Evolutionary conservation across 2,797 vertebrate genomes (phyloP).

Genomic region (Molossus molossus): DNA sequence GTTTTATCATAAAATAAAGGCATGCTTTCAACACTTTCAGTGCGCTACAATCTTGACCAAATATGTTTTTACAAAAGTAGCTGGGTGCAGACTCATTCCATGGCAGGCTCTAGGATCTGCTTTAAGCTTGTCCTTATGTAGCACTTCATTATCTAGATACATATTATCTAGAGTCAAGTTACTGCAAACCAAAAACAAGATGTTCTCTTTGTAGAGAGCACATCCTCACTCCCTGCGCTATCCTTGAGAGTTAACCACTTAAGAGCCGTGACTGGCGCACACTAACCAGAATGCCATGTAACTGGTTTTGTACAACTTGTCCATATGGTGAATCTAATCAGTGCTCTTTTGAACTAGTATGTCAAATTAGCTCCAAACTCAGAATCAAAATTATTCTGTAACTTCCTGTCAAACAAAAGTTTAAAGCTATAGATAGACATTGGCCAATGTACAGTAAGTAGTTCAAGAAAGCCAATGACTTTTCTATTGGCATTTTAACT

Average conservation of each 20-base stretch:
- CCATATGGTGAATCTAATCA: neutral
- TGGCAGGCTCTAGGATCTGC: neutral
- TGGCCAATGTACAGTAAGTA: neutral
- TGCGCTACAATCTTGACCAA: constrained; percentile 59
- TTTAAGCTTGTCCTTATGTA: constrained; percentile 42
- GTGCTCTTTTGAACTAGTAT: neutral
- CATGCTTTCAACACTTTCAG: neutral
- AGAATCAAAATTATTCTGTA: constrained; percentile 23
- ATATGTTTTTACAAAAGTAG: constrained; percentile 13
- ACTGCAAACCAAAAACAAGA: neutral
- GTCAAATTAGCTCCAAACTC: constrained; percentile 53
- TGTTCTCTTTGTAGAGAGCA: constrained; percentile 15
- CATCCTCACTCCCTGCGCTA: neutral
- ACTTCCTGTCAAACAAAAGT: constrained; percentile 13
- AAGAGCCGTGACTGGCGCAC: neutral
- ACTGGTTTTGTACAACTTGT: neutral
- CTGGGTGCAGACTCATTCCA: constrained; percentile 23
- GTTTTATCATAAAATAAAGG: constrained; percentile 63
- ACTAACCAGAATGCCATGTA: neutral
- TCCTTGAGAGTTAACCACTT: constrained; percentile 2
- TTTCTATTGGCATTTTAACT: neutral
- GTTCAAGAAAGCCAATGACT: constrained; percentile 18
- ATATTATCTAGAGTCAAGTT: neutral
- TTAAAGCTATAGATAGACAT: constrained; percentile 28
- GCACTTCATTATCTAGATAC: neutral